Evolutionary conservation across 1,140 invertebrate species (phyloP), one percentile per base, ranked within the genome.

Genomic region (Danaus melanippus): DNA sequence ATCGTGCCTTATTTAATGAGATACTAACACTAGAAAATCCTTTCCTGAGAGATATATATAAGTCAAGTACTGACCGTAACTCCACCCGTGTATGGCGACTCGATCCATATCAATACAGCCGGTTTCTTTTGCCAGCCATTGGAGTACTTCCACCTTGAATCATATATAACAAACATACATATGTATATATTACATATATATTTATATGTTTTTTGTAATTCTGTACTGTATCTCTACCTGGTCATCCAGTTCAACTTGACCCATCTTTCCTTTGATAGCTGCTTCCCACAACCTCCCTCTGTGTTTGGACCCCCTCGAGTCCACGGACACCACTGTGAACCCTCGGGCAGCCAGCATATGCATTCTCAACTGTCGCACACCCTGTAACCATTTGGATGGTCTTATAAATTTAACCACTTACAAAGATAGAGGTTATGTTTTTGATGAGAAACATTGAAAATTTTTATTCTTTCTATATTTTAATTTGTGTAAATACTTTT

Each of bases 31-130:
- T n/a, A n/a, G n/a, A n/a, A n/a, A n/a, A n/a, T n/a, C n/a, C n/a
- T n/a, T n/a, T n/a, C n/a, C n/a, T n/a, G n/a, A n/a, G n/a, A n/a
- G n/a, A 42, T 56, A 10, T 40, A 1, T 40, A 9, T 32, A 15
- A 10, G 15, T 39, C 10, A 50, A 52, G 8, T 2, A 51, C 74
- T 76, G 53, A 91, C 97, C 98, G 79, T 99, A 99, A 46, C 97
- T 99, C 98, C 98, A 99, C 7, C 98, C 98, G 79, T 98, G 96
- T 66, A 99, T 96, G 6, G 95, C 98, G 1, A 99, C 92, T 53
- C 98, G 90, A 62, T 91, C 91, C 87, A 98, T 91, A 82, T 99
- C 98, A 59, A 99, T 96, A 69, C 92, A 98, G 42, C 92, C 92
- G 9, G 93, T 91, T 60, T 92, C 92, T 67, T 95, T 91, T 0